Base-by-base conservation (phyloP, 2,797 vertebrate species). In the Siniperca scherzeri region DNA sequence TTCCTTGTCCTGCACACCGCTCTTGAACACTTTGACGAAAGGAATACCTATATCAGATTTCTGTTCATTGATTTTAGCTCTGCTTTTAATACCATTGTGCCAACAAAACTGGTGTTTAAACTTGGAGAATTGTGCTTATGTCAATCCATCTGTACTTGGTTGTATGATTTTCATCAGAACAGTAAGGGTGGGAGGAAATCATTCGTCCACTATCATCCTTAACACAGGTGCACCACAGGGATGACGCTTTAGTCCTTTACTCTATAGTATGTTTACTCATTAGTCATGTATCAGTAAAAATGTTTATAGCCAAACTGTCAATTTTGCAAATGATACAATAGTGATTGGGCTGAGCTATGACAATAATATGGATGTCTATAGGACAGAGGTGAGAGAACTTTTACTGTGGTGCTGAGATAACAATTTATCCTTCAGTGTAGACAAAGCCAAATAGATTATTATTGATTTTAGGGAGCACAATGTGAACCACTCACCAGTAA, bases 381-480 rank as follows among this genome's bases (percentile, higher is more conserved):
- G 40, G 4, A 40, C 22, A 59, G 61, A 50, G 8, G 14, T 22
- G 19, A 59, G 52, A 50, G n/a, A 40, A 42, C 2, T 30, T 52
- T 30, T 0, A 2, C 42, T 42, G 11, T 22, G 8, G 12, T 77
- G 30, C 42, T n/a, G 27, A 38, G 33, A 27, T 40, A 74, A 67
- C 33, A 72, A 44, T 77, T 30, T 55, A 17, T 73, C 8, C 48
- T 30, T 38, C 13, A 62, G n/a, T 69, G 30, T 46, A 52, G 46
- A 77, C 52, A 66, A 76, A 75, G 66, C 7, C 27, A 67, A 60
- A 70, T 14, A n/a, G 27, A 22, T 40, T 53, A 44, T 65, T 70
- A 65, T 71, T 71, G 79, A 75, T 64, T 64, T 75, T 9, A 40
- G n/a, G 16, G 17, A 38, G 16, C 71, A 70, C 27, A 74, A 52